Percentiles rank a stretch among this genome's conserved stretches.
Evolutionary conservation across 1,140 invertebrate genomes (phyloP).

Genomic region (Drosophila willistoni): DNA sequence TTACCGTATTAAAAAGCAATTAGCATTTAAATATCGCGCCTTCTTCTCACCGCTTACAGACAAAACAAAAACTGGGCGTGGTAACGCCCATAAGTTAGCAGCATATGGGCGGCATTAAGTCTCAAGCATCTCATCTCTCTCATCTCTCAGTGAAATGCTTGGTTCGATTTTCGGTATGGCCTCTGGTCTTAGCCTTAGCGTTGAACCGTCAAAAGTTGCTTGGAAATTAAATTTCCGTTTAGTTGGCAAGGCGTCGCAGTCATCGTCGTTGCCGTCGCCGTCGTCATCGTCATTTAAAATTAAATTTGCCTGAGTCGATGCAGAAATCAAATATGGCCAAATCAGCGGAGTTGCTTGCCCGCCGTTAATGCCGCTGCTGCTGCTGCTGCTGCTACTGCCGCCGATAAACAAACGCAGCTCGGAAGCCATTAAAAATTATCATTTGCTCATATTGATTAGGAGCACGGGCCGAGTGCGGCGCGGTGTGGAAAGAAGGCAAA

Average conservation of each 20-base stretch:
- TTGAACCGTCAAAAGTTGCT: slow-evolving; percentile 46
- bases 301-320: slow-evolving; percentile 64
- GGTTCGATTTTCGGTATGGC: background rate
- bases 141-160: background rate
- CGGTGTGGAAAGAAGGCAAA: background rate
- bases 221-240: slow-evolving; percentile 81
- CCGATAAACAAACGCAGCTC: slow-evolving; percentile 74
- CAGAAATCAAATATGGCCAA: slow-evolving; percentile 64
- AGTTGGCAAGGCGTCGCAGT: slow-evolving; percentile 27
- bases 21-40: slow-evolving; percentile 75
- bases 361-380: background rate
- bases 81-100: slow-evolving; percentile 27
- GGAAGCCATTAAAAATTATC: slow-evolving; percentile 80
- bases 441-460: slow-evolving; percentile 78
- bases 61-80: slow-evolving; percentile 39
- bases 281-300: slow-evolving; percentile 66
- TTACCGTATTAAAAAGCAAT: slow-evolving; percentile 83
- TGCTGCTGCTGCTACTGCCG: slow-evolving; percentile 20
- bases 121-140: slow-evolving; percentile 19
- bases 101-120: slow-evolving; percentile 39
- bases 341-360: slow-evolving; percentile 53
- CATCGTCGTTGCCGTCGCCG: slow-evolving; percentile 26
- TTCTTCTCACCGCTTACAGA: slow-evolving; percentile 18
- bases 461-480: background rate
- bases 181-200: slow-evolving; percentile 26